These are phyloP conservation scores for Gonatopus flavifemur DNA, from an alignment of 1,140 invertebrate species.

Conservation along the genomic window DNA sequence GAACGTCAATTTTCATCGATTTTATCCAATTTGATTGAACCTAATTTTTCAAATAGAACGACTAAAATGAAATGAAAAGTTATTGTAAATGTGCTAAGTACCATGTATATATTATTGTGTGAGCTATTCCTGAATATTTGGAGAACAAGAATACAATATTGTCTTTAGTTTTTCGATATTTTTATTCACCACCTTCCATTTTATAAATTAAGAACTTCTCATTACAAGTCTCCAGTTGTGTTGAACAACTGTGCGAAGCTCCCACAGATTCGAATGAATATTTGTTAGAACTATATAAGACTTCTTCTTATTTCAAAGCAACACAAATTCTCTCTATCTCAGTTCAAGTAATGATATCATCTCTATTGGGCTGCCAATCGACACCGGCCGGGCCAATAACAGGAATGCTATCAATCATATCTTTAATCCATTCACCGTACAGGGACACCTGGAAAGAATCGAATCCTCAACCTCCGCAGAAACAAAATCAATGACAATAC, in stretches of 20 bases:
- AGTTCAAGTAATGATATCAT: slow-evolving; percentile 19
- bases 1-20: slow-evolving; percentile 22
- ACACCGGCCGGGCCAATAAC: slow-evolving; percentile 18
- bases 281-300: too few species aligned
- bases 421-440: slow-evolving; percentile 32
- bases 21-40: slow-evolving; percentile 22
- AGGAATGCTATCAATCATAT: slow-evolving; percentile 21
- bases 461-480: not conserved
- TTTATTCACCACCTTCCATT: not conserved
- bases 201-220: too few species aligned
- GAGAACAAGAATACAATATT: slow-evolving; percentile 27
- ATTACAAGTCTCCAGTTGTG: too few species aligned
- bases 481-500: slow-evolving; percentile 2
- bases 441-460: slow-evolving; percentile 27
- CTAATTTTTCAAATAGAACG: slow-evolving; percentile 21
- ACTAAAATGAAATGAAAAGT: slow-evolving; percentile 23
- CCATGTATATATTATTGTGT: slow-evolving; percentile 50
- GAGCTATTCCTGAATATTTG: slow-evolving; percentile 37
- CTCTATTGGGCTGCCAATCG: slow-evolving; percentile 22
- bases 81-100: slow-evolving; percentile 49
- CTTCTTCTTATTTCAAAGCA: too few species aligned
- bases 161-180: slow-evolving; percentile 25
- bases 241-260: too few species aligned
- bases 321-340: too few species aligned
- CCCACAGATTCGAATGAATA: too few species aligned